A percentile compares a stretch with the other conserved stretches of the same genome.
These are phyloP conservation scores for Eupeodes latifasciatus DNA, from an alignment of 2,888 invertebrate species.

Conservation along the genomic window DNA sequence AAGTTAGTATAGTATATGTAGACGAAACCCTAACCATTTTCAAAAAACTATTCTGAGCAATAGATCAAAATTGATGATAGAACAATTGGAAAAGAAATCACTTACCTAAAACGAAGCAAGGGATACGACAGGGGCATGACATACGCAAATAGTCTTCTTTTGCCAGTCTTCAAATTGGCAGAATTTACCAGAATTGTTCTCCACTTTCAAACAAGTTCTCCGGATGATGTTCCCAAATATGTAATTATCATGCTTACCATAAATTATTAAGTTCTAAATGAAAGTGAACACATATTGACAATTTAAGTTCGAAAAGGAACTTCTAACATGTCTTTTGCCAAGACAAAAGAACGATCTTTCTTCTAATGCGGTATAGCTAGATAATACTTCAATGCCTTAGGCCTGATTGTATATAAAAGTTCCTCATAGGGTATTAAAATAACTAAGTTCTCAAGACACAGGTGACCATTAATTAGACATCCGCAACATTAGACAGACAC, in stretches of 20 bases:
- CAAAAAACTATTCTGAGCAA: no score
- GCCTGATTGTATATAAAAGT: conserved; percentile 15
- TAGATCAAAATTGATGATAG: no score
- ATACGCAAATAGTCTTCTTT: no score
- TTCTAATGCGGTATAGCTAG: conserved; percentile 3
- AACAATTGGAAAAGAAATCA: no score
- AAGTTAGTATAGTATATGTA: no score
- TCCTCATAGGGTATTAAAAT: conserved; percentile 52
- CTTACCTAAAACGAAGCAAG: no score
- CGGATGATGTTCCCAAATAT: no score
- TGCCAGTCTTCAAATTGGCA: no score
- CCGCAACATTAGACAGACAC: conserved; percentile 69
- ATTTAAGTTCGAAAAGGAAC: not conserved
- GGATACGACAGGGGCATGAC: no score
- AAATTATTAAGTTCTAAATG: conserved; percentile 42
- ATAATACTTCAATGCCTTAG: not conserved
- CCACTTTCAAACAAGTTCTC: no score
- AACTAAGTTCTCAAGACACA: conserved; percentile 69
- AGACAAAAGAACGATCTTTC: conserved; percentile 57
- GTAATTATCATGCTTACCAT: not conserved
- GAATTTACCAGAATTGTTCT: no score
- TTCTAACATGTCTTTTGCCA: not conserved
- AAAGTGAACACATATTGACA: conserved; percentile 46
- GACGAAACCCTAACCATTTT: no score
- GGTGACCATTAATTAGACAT: conserved; percentile 76